Base-by-base conservation (phyloP, 2,888 invertebrate species). In the Emmelina monodactyla region DNA sequence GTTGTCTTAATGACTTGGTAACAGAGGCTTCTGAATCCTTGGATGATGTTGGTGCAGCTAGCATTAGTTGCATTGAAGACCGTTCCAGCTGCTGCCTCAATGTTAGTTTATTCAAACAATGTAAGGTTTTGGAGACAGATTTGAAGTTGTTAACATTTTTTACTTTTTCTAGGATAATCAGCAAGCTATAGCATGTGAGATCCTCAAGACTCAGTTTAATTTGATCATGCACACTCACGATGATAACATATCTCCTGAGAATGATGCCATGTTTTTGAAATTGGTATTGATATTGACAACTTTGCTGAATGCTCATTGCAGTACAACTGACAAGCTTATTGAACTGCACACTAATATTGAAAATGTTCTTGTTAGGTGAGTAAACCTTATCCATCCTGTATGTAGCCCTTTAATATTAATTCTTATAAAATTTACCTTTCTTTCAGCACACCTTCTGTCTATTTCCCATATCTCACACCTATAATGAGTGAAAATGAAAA, bases 171-270 rank as follows among this genome's bases (percentile, higher is more conserved):
- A 86, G 83, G 85, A 85, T 41, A 64, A 78, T 25, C 84, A 87
- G 50, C 81, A 84, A 39, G 84, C 84, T 40, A 70, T 91, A 42
- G 70, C 83, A 15, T 88, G 87, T 65, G 92, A 92, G 69, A 83
- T 89, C 46, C 63, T 92, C 11, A 92, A 92, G 69, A 85, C 87
- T 1, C 78, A 92, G 46, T 93, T 92, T 55, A 94, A 92, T 58
- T 65, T 93, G 42, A 87, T 88, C 22, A 71, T 86, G 31, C 69
- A 76, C 15, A 57, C 67, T 1, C 73, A 80, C 16, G 49, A 59
- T 0, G 70, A 73, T 10, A 65, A 67, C 5, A 53, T 66, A 10
- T 66, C 78, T 1, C 79, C 83, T 39, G 83, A 88, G 53, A 88
- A 91, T 42, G 86, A 89, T 50, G 85, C 87, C 1, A 87, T 86